Evolutionary conservation across 2,797 vertebrate species (phyloP).

Genomic region (Rhabdophis nuchalis): DNA sequence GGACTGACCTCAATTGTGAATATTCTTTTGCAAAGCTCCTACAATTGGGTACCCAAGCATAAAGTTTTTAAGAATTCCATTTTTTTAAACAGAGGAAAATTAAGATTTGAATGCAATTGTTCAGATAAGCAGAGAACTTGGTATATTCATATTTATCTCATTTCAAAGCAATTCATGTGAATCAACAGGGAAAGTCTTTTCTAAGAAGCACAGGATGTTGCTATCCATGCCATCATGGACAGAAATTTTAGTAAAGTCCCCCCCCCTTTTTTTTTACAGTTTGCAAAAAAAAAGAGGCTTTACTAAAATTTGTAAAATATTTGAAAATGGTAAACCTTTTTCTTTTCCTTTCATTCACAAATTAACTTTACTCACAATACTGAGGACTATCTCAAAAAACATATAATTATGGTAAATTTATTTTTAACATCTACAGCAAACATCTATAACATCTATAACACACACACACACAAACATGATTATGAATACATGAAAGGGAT

Average conservation of each 20-base stretch:
- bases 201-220: neutral
- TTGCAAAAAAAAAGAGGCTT: too few relatives aligned
- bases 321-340: neutral
- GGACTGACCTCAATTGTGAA: conserved; percentile 35
- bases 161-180: conserved; percentile 69
- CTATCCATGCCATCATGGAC: conserved; percentile 14
- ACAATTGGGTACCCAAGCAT: conserved; percentile 56
- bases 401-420: neutral
- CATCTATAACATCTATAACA: too few relatives aligned
- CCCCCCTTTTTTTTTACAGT: too few relatives aligned
- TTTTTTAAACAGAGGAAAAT: conserved; percentile 56
- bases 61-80: conserved; percentile 44
- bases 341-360: neutral
- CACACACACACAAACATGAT: too few relatives aligned
- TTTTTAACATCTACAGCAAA: neutral
- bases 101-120: conserved; percentile 60
- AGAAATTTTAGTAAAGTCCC: neutral
- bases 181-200: conserved; percentile 46
- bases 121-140: conserved; percentile 57
- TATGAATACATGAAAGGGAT: too few relatives aligned
- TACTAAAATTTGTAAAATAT: too few relatives aligned
- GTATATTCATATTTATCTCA: conserved; percentile 63
- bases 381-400: neutral
- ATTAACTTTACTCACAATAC: neutral
- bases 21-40: conserved; percentile 49